Base-by-base conservation (phyloP, 2,888 invertebrate genomes). In the Drosophila acutilabella region DNA sequence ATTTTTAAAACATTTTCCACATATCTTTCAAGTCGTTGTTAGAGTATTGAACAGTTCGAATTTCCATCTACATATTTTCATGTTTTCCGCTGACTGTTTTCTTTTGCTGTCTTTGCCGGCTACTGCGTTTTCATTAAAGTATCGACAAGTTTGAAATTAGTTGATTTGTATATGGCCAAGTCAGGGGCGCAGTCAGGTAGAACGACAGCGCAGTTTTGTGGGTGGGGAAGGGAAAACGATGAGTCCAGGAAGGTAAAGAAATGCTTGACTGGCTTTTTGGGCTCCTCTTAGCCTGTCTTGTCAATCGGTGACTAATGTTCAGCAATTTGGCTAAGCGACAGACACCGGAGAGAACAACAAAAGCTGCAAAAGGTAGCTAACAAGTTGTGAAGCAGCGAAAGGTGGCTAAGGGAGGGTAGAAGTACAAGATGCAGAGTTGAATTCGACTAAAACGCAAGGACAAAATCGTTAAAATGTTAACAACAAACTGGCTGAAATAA, bases 391-490 rank as follows among this genome's bases (percentile, higher is more conserved):
- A 33, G 50, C 16, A 38, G 16, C 16, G 42, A 18, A 23, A 16
- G 48, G 3, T 38, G 40, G 14, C n/a, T 33, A 41, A 40, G 16
- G 50, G 47, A 45, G 51, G 50, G 40, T 10, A 57, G 52, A 48
- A 11, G 16, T 3, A 18, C 18, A 54, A 50, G 48, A 56, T 42
- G 68, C 44, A 33, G 58, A 53, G 40, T 44, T 23, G 57, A 56
- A 58, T 51, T 51, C 52, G 64, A 67, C 70, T 64, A 82, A 88
- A 89, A 80, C 88, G 85, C 79, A 87, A 87, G 88, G 86, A 86
- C 89, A 86, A 89, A 89, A 89, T 86, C 89, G 86, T 89, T 87
- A 86, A 85, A 85, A 86, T 86, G 89, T 86, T 86, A 86, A 86
- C 89, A 86, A 89, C 89, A 87, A 84, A 75, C 80, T 81, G 81